Evolutionary conservation across 2,797 vertebrate species (phyloP), one percentile per base, ranked within the genome.

Genomic region (Taenioides sp.): DNA sequence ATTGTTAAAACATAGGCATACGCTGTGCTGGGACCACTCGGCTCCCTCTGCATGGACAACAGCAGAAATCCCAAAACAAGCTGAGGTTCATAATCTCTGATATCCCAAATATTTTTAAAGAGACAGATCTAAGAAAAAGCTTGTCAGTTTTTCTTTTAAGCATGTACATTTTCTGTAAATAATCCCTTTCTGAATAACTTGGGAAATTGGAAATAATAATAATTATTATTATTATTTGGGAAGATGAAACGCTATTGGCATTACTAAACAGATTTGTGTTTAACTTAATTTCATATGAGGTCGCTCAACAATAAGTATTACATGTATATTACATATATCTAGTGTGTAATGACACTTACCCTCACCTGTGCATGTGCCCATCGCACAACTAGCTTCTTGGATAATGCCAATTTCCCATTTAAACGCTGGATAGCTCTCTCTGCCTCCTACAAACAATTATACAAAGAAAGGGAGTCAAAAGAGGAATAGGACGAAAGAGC

Each of bases 391-490:
- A 99, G 70, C 76, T 98, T 99, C 93, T 99, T 98, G 37, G 97
- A 98, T 80, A 99, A 92, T 22, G 98, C 98, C 84, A 99, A 91
- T 78, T 99, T 99, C 78, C 97, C 98, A 79, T 99, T 99, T 82
- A 99, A 94, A 91, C 97, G 94, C 70, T 98, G 97, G 88, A 99
- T 98, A 1, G 97, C 98, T 80, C 96, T 93, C 68, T 99, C 98
- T 4, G 97, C 97, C 92, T 99, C 98, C 98, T 99, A 92, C 76
- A 70, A 31, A 73, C 65, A 77, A 27, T 4, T 69, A 70, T 1
- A 49, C 23, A 72, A 4, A n/a, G n/a, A 69, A 27, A 58, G 59
- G 16, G 55, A 57, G 27, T 66, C 23, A 52, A 64, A 37, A 60
- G 27, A 62, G 17, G 34, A 7, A 69, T 49, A 70, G 7, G 70